Evolutionary conservation across 2,888 invertebrate species (phyloP).

Genomic region (Charanyca ferruginea): DNA sequence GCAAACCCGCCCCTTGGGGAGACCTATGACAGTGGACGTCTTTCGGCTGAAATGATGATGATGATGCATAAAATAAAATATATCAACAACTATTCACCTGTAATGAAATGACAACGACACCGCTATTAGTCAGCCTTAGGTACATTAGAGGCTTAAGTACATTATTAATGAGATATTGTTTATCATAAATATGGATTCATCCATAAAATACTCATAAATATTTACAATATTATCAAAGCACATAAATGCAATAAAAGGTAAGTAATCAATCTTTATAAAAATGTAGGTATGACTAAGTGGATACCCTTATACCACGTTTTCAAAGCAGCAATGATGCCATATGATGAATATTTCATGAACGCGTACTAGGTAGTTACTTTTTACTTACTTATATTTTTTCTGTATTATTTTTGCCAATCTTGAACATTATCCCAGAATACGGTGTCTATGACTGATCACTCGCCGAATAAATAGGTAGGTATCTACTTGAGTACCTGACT

Average conservation of each 20-base stretch:
- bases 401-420: too few species aligned
- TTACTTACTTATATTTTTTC: neutral
- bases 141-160: too few species aligned
- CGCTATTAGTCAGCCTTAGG: neutral
- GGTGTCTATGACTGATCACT: too few species aligned
- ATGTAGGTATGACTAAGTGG: neutral
- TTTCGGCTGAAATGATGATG: too few species aligned
- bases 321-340: neutral
- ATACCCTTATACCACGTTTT: constrained; percentile 15
- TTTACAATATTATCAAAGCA: constrained; percentile 8
- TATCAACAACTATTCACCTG: too few species aligned
- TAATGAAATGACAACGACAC: neutral
- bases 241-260: constrained; percentile 5
- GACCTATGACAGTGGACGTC: too few species aligned
- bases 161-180: neutral
- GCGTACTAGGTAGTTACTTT: neutral
- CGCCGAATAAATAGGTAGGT: too few species aligned
- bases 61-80: too few species aligned
- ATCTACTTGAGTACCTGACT: too few species aligned
- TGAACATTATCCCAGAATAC: too few species aligned
- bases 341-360: constrained; percentile 28
- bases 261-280: constrained; percentile 15
- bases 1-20: too few species aligned
- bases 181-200: constrained; percentile 13
- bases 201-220: constrained; percentile 18